These are phyloP conservation scores for Listrodromus nycthemerus DNA, from an alignment of 2,888 invertebrate genomes.

Conservation along the genomic window DNA sequence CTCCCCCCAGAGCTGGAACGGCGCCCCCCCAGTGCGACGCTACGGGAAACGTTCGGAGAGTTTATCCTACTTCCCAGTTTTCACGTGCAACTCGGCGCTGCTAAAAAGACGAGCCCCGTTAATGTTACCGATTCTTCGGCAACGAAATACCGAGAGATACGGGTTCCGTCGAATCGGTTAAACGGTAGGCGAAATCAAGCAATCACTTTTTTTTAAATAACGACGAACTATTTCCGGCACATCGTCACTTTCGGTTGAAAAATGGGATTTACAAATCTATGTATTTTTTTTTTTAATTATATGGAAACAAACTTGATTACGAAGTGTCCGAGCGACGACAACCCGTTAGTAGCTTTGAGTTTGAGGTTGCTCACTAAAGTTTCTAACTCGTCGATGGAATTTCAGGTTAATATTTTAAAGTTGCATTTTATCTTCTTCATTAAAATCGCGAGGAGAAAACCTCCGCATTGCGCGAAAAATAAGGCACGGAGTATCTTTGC, in stretches of 20 bases:
- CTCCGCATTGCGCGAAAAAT: background rate
- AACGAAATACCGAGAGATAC: conserved; percentile 20
- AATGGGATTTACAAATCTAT: too few species aligned
- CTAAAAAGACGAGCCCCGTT: conserved; percentile 38
- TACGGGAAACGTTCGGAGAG: conserved; percentile 3
- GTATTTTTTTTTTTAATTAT: too few species aligned
- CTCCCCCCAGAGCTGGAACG: background rate
- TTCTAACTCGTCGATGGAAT: conserved; percentile 28
- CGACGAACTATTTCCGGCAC: background rate
- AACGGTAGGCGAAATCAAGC: conserved; percentile 26
- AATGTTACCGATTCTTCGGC: conserved; percentile 43
- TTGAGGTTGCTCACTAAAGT: background rate
- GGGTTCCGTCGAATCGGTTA: conserved; percentile 15
- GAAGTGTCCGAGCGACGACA: too few species aligned
- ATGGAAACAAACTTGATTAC: too few species aligned
- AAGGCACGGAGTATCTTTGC: background rate
- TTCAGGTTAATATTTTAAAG: conserved; percentile 49
- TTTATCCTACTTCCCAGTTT: conserved; percentile 48
- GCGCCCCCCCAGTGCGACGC: background rate
- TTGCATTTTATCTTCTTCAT: conserved; percentile 30
- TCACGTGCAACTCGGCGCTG: conserved; percentile 36
- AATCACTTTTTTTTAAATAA: background rate
- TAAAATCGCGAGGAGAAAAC: background rate
- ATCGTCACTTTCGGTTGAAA: too few species aligned
- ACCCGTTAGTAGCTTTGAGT: too few species aligned